Conservation (phyloP, 2,797 vertebrate genomes). For the Pangasius macronema region DNA sequence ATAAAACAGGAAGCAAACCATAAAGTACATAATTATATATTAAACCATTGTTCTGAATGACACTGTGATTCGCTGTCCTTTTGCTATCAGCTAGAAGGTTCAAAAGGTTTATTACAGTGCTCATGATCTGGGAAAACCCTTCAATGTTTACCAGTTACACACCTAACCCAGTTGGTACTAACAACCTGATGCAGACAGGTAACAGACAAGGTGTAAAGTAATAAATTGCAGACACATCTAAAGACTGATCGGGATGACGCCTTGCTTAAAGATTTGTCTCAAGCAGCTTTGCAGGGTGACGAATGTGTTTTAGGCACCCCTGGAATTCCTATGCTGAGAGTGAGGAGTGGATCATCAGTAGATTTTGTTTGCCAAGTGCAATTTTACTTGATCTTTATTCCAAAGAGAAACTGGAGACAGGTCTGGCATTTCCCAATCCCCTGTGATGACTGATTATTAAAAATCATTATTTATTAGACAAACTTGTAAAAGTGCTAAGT, state of each 20-base stretch:
- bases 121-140: not conserved
- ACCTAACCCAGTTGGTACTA: not conserved
- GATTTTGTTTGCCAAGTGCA: too few relatives aligned
- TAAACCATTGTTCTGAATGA: not conserved
- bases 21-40: not conserved
- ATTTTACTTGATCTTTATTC: not conserved
- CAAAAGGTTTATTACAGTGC: not conserved
- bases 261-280: not conserved
- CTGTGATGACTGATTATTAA: not conserved
- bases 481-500: not conserved
- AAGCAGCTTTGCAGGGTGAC: not conserved
- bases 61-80: not conserved
- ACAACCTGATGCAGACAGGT: too few relatives aligned
- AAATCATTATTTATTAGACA: not conserved
- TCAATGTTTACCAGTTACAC: not conserved
- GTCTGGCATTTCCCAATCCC: not conserved
- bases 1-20: constrained; percentile 3
- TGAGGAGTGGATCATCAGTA: not conserved
- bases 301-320: not conserved
- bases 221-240: too few relatives aligned
- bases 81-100: not conserved
- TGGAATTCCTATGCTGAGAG: not conserved
- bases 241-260: too few relatives aligned
- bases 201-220: not conserved
- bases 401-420: not conserved